Conservation (phyloP, 23 tunicate species). For the Trididemnum clinides region DNA sequence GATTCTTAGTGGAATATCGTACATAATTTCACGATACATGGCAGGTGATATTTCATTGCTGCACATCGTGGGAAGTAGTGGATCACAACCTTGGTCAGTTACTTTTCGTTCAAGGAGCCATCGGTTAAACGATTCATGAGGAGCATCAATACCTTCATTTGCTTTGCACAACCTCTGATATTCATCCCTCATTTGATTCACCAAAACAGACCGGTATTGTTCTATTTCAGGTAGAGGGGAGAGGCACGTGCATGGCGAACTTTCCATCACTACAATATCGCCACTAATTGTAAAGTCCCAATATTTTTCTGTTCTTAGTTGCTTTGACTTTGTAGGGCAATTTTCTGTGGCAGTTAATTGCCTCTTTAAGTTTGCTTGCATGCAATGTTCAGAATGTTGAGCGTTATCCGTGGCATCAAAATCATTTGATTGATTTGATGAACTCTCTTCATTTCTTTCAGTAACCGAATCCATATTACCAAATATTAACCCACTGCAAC, state of each 20-base stretch:
- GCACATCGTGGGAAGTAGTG: conserved; percentile 75
- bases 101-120: conserved; percentile 90
- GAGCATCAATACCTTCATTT: conserved; percentile 87
- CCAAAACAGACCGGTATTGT: conserved; percentile 47
- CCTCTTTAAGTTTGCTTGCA: not conserved
- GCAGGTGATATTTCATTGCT: conserved; percentile 71
- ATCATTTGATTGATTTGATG: too few species aligned
- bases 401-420: too few species aligned
- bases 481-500: too few species aligned
- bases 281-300: conserved; percentile 65
- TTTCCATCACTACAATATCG: conserved; percentile 70
- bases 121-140: conserved; percentile 78
- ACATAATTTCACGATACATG: conserved; percentile 89
- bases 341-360: not conserved
- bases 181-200: conserved; percentile 58
- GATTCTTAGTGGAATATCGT: conserved; percentile 78
- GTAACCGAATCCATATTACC: too few species aligned
- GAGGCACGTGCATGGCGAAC: conserved; percentile 67
- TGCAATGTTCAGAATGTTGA: too few species aligned
- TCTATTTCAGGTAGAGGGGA: conserved; percentile 83
- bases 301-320: conserved; percentile 23
- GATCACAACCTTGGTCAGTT: conserved; percentile 67
- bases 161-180: conserved; percentile 77
- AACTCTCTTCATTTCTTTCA: too few species aligned
- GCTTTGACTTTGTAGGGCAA: not conserved